Conservation (phyloP, 2,888 invertebrate species). For the Cylloceria caligata region DNA sequence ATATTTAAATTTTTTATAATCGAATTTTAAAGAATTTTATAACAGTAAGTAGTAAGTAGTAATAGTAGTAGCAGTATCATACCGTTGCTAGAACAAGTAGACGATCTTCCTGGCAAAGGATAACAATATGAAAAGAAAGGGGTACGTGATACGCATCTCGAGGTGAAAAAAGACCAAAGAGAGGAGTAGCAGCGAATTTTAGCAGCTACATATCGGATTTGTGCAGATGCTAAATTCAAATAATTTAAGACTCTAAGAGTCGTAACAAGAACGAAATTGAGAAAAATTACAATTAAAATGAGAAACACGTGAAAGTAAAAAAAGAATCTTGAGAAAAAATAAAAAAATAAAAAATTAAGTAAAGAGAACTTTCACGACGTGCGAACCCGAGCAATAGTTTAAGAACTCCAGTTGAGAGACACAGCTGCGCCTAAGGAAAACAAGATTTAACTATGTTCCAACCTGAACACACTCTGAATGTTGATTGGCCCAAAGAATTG, state of each 20-base stretch:
- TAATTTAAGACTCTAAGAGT: slow-evolving; percentile 12
- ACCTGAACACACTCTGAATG: slow-evolving; percentile 80
- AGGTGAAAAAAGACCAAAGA: slow-evolving; percentile 65
- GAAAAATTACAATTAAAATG: slow-evolving; percentile 30
- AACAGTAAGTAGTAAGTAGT: slow-evolving; percentile 55
- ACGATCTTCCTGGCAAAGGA: slow-evolving; percentile 65
- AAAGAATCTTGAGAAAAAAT: slow-evolving; percentile 72
- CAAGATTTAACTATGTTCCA: slow-evolving; percentile 77
- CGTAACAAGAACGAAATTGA: slow-evolving; percentile 20
- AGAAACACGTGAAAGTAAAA: slow-evolving; percentile 35
- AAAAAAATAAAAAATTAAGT: slow-evolving; percentile 68
- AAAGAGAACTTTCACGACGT: slow-evolving; percentile 61
- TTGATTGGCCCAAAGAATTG: slow-evolving; percentile 82
- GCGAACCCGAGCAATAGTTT: slow-evolving; percentile 79
- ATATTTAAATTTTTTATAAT: slow-evolving; percentile 57
- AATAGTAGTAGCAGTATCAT: slow-evolving; percentile 65
- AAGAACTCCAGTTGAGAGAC: slow-evolving; percentile 83
- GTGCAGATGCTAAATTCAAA: slow-evolving; percentile 33
- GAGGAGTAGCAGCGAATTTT: slow-evolving; percentile 33
- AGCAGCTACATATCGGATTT: slow-evolving; percentile 31
- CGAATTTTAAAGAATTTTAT: slow-evolving; percentile 59
- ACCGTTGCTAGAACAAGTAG: slow-evolving; percentile 68
- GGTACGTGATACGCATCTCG: slow-evolving; percentile 57
- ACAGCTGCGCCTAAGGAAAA: slow-evolving; percentile 83
- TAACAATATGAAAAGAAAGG: slow-evolving; percentile 58